Base-by-base conservation (phyloP, 2,113 vertebrate species). In the Triplophysa rosa region DNA sequence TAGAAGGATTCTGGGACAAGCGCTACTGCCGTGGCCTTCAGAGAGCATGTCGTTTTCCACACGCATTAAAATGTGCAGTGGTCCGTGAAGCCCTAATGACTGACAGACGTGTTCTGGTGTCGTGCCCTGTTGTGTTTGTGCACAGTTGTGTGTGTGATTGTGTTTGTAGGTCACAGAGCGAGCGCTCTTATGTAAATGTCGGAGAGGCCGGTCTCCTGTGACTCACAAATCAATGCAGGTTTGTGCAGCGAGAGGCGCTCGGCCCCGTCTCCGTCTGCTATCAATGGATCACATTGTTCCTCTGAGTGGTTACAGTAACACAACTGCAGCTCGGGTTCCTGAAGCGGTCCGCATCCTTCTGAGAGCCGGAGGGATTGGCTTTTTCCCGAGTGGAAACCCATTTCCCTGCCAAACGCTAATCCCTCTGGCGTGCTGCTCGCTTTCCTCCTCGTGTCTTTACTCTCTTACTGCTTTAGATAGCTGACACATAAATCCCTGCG, bases 271-370 rank as follows among this genome's bases (percentile, higher is more conserved):
- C 89, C 84, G n/a, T 69, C 64, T 2, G 77, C 47, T 81, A 86
- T 92, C 90, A 93, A 89, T 91, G 89, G 87, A 79, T 65, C 86
- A 88, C 88, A 88, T 91, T 91, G 90, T 92, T 85, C 23, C 8
- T 24, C 47, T 45, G 11, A 19, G 19, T 63, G 8, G 8, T 16
- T 68, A 54, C 49, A 54, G 24, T 12, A 54, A 52, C 19, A n/a
- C 4, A 56, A n/a, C 49, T 16, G 49, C 2, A 52, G 49, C 49
- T 52, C 49, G 14, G 49, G 14, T 52, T 52, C 14, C 49, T 52
- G 16, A 16, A 52, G 14, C 13, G 49, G 16, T 14, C 40, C 61
- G 24, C 61, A 29, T 63, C 63, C 33, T 9, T 54, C 66, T 45
- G 11, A 52, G 24, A 33, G 26, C 12, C n/a, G 26, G 7, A 21